phyloP scores from a whole-genome alignment of 2,113 vertebrate species.

The Dicentrarchus labrax region DNA sequence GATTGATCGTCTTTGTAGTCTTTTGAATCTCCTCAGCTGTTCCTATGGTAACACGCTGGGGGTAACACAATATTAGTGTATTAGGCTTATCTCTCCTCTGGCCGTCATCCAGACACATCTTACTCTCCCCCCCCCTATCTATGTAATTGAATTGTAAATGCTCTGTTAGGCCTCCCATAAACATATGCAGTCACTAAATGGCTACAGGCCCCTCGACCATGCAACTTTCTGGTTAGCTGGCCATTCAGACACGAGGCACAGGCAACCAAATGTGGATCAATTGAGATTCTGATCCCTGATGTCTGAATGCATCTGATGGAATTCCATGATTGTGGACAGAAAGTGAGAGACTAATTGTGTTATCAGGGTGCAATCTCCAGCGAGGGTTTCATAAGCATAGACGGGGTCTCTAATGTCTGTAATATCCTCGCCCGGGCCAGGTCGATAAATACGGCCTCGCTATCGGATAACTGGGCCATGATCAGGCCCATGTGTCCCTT shows the following conservation, averaged over 20 bases:
- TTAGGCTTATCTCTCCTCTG: constrained; percentile 85
- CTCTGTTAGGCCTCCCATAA: constrained; percentile 80
- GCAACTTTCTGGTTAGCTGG: constrained; percentile 77
- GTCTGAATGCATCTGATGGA: constrained; percentile 78
- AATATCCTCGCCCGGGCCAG: constrained; percentile 74
- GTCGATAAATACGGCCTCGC: constrained; percentile 82
- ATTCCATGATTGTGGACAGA: constrained; percentile 77
- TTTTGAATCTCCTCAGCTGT: constrained; percentile 83
- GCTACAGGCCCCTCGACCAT: constrained; percentile 60
- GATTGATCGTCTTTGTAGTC: constrained; percentile 87
- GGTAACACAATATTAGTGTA: constrained; percentile 88
- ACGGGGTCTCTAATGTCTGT: constrained; percentile 77
- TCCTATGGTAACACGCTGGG: constrained; percentile 85
- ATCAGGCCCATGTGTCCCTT: constrained; percentile 87
- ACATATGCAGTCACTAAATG: constrained; percentile 78
- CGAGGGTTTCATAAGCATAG: constrained; percentile 77
- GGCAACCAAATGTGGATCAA: constrained; percentile 68
- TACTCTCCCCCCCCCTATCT: constrained; percentile 69
- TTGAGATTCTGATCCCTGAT: constrained; percentile 79
- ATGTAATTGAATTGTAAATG: constrained; percentile 87
- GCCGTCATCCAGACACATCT: constrained; percentile 84
- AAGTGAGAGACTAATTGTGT: constrained; percentile 81
- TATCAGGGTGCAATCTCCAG: constrained; percentile 77
- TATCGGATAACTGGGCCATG: constrained; percentile 85
- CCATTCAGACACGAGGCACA: constrained; percentile 46